Evolutionary conservation across 2,113 vertebrate genomes (phyloP).

Genomic region (Hemiscyllium ocellatum): DNA sequence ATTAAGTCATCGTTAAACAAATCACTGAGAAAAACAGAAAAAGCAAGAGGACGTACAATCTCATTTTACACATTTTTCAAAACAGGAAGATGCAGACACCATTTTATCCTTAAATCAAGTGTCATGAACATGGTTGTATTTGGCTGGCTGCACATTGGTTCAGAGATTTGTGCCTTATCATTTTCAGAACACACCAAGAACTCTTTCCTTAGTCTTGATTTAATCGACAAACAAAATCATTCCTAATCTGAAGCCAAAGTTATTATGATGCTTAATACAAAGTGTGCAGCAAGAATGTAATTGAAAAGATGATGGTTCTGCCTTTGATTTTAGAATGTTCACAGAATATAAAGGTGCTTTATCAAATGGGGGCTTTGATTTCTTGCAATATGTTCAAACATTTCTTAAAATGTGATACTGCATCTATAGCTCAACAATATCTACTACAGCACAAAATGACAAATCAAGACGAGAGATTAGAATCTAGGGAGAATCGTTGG

Average conservation of each 20-base stretch:
- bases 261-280: not conserved
- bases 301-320: not conserved
- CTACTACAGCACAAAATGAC: not conserved
- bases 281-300: not conserved
- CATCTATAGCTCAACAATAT: not conserved
- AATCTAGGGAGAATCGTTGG: not conserved
- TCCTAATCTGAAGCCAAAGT: not conserved
- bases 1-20: not conserved
- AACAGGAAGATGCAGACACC: not conserved
- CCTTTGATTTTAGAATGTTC: not conserved
- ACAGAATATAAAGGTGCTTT: not conserved
- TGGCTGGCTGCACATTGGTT: not conserved
- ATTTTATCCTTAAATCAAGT: not conserved
- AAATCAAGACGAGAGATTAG: not conserved
- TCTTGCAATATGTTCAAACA: not conserved
- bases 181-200: not conserved
- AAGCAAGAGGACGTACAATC: not conserved
- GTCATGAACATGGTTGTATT: not conserved
- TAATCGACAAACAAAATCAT: not conserved
- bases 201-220: too few relatives aligned
- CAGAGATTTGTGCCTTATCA: too few relatives aligned
- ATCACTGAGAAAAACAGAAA: not conserved
- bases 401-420: not conserved
- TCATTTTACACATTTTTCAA: not conserved
- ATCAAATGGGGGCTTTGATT: not conserved